Percentiles rank a stretch among this genome's conserved stretches.
phyloP scores from a whole-genome alignment of 2,888 invertebrate genomes.

The Maniola hyperantus region DNA sequence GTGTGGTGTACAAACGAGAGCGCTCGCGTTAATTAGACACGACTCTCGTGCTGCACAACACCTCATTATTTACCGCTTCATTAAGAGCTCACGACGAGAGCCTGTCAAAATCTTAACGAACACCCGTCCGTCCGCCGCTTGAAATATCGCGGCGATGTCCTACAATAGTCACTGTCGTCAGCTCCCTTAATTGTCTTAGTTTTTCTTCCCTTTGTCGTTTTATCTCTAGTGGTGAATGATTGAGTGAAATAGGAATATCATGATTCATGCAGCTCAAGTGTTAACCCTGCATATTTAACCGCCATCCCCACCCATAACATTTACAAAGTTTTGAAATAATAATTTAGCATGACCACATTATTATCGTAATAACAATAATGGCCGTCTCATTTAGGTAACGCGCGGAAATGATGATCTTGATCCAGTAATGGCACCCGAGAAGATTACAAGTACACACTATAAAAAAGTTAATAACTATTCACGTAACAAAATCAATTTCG shows the following conservation, averaged over 20 bases:
- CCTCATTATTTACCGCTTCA: constrained; percentile 82
- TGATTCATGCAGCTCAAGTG: neutral
- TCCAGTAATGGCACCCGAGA: constrained; percentile 63
- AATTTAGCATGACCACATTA: constrained; percentile 61
- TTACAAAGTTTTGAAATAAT: constrained; percentile 34
- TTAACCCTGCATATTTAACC: neutral
- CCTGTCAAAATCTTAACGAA: constrained; percentile 77
- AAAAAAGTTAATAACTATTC: constrained; percentile 72
- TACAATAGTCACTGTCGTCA: constrained; percentile 76
- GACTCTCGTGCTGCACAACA: constrained; percentile 69
- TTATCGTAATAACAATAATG: constrained; percentile 66
- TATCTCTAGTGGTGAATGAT: constrained; percentile 7
- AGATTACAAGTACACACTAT: constrained; percentile 73
- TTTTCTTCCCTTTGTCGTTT: constrained; percentile 45
- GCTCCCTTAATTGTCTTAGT: constrained; percentile 73
- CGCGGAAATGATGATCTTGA: constrained; percentile 64
- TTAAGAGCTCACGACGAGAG: constrained; percentile 76
- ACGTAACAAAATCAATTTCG: constrained; percentile 72
- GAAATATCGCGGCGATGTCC: constrained; percentile 77
- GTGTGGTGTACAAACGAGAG: constrained; percentile 55
- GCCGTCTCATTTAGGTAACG: constrained; percentile 64
- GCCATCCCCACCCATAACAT: neutral
- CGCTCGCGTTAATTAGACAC: constrained; percentile 74
- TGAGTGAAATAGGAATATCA: neutral
- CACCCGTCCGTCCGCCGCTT: constrained; percentile 64